Base-by-base conservation (phyloP, 2,797 vertebrate genomes). In the Falco peregrinus region DNA sequence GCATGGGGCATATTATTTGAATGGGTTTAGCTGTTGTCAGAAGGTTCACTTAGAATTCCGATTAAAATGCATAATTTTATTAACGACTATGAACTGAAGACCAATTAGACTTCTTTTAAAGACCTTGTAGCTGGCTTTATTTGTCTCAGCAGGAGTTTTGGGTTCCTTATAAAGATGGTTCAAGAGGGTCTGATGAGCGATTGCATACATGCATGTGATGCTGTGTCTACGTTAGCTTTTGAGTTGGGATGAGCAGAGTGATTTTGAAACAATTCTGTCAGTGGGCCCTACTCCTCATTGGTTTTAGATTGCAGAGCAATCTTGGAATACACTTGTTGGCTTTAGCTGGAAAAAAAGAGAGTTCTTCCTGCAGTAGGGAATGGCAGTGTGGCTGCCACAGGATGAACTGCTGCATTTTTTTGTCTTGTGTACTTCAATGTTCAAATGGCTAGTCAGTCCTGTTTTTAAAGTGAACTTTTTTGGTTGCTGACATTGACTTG, bases 181-280 rank as follows among this genome's bases (percentile, higher is more conserved):
- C 1, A 6, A 47, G 60, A 35, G 51, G 57, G 35, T 11, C n/a
- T 24, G 78, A 13, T 22, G 73, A 53, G 41, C 6, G 20, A 19
- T 59, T 11, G 20, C 21, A 3, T 48, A 6, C 24, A 6, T 0
- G 2, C 53, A 5, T 4, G 21, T 29, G 39, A 39, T 3, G 11
- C 43, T 60, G 45, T 26, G 51, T 31, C 74, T 59, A 5, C 10
- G 1, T 18, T 29, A 41, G 39, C 13, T 12, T 41, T 41, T 41
- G 39, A 41, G 39, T 41, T 41, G 39, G 39, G 39, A 22, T 18
- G 33, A 24, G 43, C 59, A 51, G 51, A n/a, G 45, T 0, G 0
- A 16, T 57, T 57, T 64, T 16, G 37, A 64, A 84, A 37, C 24
- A 12, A 3, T 43, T n/a, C 33, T 70, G 11, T 29, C 6, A 3